phyloP scores from a whole-genome alignment of 2,113 vertebrate species.

The Pelmatolapia mariae region DNA sequence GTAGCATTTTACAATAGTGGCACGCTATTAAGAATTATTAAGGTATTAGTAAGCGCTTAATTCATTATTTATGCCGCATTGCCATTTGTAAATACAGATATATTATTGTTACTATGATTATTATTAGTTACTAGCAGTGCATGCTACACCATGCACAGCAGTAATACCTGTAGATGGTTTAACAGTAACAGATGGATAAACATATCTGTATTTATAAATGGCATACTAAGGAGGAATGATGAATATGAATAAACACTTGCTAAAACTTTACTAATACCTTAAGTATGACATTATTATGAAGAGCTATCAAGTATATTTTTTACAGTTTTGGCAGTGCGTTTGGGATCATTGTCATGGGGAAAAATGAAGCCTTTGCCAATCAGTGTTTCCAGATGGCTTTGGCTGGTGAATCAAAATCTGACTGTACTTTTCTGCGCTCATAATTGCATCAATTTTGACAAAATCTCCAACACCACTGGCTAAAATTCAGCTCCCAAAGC shows the following conservation, averaged over 20 bases:
- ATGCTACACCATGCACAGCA: neutral
- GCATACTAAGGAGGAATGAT: neutral
- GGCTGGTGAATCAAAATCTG: neutral
- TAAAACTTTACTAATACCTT: neutral
- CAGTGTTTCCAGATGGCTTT: neutral
- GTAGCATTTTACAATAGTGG: neutral
- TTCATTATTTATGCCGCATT: neutral
- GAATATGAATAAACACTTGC: neutral
- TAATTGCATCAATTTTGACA: neutral
- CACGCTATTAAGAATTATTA: neutral
- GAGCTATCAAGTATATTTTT: neutral
- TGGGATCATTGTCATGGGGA: neutral
- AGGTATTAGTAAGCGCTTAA: neutral
- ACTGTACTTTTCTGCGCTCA: neutral
- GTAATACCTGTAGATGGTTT: neutral
- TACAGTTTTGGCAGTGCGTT: neutral
- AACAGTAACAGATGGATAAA: no score
- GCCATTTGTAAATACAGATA: neutral
- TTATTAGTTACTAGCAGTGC: neutral
- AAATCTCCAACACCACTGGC: neutral
- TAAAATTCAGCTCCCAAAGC: neutral
- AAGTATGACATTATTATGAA: neutral
- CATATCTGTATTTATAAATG: no score
- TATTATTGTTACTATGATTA: neutral
- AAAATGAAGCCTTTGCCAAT: neutral